Conservation (phyloP, 2,888 invertebrate genomes). For the Chesias legatella region DNA sequence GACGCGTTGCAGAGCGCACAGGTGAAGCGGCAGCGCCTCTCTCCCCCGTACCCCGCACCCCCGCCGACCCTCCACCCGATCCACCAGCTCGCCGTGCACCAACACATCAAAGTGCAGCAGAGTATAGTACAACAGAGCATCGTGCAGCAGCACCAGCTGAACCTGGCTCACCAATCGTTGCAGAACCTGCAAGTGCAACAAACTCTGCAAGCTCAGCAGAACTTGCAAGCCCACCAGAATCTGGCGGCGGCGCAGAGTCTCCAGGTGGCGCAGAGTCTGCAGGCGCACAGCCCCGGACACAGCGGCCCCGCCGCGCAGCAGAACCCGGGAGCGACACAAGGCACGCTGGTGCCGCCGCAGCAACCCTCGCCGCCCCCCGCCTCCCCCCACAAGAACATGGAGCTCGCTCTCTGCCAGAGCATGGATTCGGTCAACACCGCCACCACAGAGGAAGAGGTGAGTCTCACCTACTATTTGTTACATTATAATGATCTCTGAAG, state of each 20-base stretch:
- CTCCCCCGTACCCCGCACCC: conserved; percentile 79
- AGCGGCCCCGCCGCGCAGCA: conserved; percentile 63
- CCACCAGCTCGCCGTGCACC: conserved; percentile 72
- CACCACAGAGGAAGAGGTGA: conserved; percentile 98
- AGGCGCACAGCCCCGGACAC: conserved; percentile 44
- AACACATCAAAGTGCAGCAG: conserved; percentile 74
- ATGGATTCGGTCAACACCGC: conserved; percentile 98
- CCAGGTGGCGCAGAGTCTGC: conserved; percentile 54
- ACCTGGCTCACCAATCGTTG: conserved; percentile 70
- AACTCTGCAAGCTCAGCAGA: conserved; percentile 51
- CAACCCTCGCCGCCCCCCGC: conserved; percentile 66
- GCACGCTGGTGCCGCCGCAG: conserved; percentile 72
- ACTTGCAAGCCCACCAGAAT: conserved; percentile 31
- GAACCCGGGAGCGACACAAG: conserved; percentile 60
- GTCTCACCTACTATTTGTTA: conserved; percentile 37
- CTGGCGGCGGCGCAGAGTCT: conserved; percentile 40
- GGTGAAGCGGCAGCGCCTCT: conserved; percentile 83
- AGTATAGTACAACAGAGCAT: conserved; percentile 75
- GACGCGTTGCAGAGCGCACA: conserved; percentile 81
- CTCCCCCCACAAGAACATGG: conserved; percentile 76
- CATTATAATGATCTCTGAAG: conserved; percentile 7
- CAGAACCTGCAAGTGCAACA: conserved; percentile 65
- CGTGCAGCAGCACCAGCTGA: conserved; percentile 74
- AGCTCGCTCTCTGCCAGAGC: conserved; percentile 93
- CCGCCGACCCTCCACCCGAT: conserved; percentile 67